Percentiles rank a stretch among this genome's conserved stretches.
Conservation (phyloP, 1,140 invertebrate species). For the Brevipalpus yothersi region DNA sequence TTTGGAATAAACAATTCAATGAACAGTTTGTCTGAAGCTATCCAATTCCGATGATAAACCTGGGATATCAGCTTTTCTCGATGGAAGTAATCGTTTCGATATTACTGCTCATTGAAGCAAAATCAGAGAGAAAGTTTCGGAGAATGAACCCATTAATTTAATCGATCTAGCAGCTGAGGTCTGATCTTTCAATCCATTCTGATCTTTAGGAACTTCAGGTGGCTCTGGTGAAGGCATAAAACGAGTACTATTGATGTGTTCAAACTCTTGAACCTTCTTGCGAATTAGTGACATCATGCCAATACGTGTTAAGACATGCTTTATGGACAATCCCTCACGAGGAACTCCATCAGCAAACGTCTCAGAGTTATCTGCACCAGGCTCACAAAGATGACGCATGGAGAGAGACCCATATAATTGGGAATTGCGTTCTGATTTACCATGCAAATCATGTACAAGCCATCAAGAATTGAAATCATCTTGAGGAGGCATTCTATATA, state of each 20-base stretch:
- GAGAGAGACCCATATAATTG: conserved; percentile 96
- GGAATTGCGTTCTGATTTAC: conserved; percentile 97
- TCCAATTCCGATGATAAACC: too few species aligned
- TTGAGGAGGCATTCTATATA: conserved; percentile 98
- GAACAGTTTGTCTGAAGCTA: too few species aligned
- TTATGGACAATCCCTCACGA: conserved; percentile 83
- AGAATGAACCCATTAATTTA: too few species aligned
- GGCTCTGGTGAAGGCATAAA: conserved; percentile 47
- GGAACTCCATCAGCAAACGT: conserved; percentile 98
- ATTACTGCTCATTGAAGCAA: too few species aligned
- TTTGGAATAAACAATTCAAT: too few species aligned
- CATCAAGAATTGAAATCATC: conserved; percentile 96
- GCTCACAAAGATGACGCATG: conserved; percentile 97
- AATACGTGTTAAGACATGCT: conserved; percentile 92
- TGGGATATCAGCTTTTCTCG: too few species aligned
- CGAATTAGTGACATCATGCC: conserved; percentile 97
- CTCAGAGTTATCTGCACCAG: conserved; percentile 88
- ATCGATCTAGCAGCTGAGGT: not conserved
- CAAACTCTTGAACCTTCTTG: conserved; percentile 98
- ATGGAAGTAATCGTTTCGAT: too few species aligned
- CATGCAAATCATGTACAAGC: conserved; percentile 80
- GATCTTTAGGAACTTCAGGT: not conserved
- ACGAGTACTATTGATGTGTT: conserved; percentile 89
- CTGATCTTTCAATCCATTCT: not conserved
- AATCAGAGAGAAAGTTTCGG: too few species aligned